Base-by-base conservation (phyloP, 1,140 invertebrate genomes). In the Globodera ellingtonae region DNA sequence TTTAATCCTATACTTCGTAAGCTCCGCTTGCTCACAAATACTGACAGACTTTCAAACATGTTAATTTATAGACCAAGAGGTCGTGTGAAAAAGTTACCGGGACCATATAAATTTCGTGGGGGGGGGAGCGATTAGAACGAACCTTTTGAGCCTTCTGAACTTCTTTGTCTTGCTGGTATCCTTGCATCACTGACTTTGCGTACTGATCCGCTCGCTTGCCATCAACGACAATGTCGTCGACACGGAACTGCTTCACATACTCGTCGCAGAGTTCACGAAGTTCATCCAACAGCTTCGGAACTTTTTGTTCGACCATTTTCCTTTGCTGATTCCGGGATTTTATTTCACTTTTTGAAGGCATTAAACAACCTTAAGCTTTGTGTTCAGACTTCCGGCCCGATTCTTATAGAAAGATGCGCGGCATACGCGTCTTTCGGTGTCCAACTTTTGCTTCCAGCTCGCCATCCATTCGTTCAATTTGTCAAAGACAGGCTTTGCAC, bases 331-430 rank as follows among this genome's bases (percentile, higher is more conserved):
- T 35, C 35, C 35, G 35, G 78, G 78, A 44, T 67, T 50, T 74
- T 5, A 52, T 13, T 62, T 24, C 24, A 18, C 44, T 75, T 59
- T n/a, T 52, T n/a, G 35, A 15, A 44, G 2, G 13, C 67, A 72
- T 13, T 47, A 72, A 4, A 50, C 44, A 50, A 80, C 79, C 56
- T 75, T 67, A n/a, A 80, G 73, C n/a, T 56, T 77, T 6, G 62
- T 50, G 75, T 44, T 67, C 15, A 80, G 46, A 46, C 47, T 67
- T 10, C 79, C 79, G 8, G 62, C 79, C 15, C 79, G 69, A 52
- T 80, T 80, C 35, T 78, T 80, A 21, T 80, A 80, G 21, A 80
- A 80, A 9, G 79, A 80, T 7, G 79, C 79, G 47, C 79, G 79
- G 18, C 79, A 80, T 4, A 72, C 79, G 15, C 72, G 70, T 8